Evolutionary conservation across 2,797 vertebrate species (phyloP).

Genomic region (Sebastes itinus): DNA sequence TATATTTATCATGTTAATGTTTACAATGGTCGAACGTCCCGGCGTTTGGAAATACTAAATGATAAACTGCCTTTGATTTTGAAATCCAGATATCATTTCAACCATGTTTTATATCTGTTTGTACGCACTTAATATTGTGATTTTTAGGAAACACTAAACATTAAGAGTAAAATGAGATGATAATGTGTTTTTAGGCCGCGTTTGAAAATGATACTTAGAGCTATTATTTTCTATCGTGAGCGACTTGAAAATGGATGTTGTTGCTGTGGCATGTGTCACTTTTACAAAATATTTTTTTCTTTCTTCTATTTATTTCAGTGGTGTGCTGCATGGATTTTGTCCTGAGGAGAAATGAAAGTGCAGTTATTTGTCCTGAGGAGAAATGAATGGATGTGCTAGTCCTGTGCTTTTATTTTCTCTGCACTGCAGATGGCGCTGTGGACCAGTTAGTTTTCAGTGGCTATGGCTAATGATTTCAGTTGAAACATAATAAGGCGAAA

Average conservation of each 20-base stretch:
- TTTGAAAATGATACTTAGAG: conserved; percentile 29
- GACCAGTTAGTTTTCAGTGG: not conserved
- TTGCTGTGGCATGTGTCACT: conserved; percentile 43
- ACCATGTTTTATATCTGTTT: conserved; percentile 61
- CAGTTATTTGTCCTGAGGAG: conserved; percentile 6
- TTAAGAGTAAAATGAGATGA: not conserved
- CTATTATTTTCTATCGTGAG: conserved; percentile 46
- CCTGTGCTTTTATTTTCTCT: conserved; percentile 3
- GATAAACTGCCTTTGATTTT: conserved; percentile 56
- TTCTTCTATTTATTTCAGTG: conserved; percentile 42
- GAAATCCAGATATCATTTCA: conserved; percentile 18
- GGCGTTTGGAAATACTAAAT: conserved; percentile 31
- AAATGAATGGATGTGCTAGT: not conserved
- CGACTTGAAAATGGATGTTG: conserved; percentile 27
- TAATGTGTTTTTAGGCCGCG: conserved; percentile 16
- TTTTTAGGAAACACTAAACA: conserved; percentile 42
- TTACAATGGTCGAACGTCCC: conserved; percentile 64
- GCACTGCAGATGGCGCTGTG: conserved; percentile 62
- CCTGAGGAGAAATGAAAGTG: too few relatives aligned
- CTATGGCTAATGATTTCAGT: not conserved
- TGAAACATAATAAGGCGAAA: not conserved
- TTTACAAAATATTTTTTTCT: not conserved
- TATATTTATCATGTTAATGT: conserved; percentile 57
- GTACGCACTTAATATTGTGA: conserved; percentile 42
- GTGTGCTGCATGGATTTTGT: conserved; percentile 58